Base-by-base conservation (phyloP, 1,140 invertebrate species). In the Drosophila saltans region DNA sequence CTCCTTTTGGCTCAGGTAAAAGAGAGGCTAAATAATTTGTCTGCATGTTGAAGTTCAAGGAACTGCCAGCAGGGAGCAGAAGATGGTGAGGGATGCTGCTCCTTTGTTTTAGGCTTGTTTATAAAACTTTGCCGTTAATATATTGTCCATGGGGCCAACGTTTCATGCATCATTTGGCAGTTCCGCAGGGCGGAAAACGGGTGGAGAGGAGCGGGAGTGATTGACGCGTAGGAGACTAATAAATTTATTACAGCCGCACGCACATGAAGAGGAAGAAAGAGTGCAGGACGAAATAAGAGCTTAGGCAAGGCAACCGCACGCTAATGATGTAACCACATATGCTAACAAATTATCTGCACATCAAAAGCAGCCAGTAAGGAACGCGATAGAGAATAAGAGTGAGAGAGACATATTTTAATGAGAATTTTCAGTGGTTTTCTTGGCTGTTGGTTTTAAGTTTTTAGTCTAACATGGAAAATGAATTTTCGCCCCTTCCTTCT, bases 281-380 rank as follows among this genome's bases (percentile, higher is more conserved):
- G 16, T 2, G 60, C 16, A 36, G 24, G 48, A 7, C 6, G 16
- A 11, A 16, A 16, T 16, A 16, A 16, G 16, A 28, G 16, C 33
- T 36, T 36, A n/a, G 52, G 26, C 36, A 43, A 45, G 61, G 52
- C 56, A 65, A 60, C 70, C 72, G 74, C 83, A 83, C 80, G 83
- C 83, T 86, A 86, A 86, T 86, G 83, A 86, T 86, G 83, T 88
- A 82, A 86, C 83, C 83, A 86, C 83, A 88, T 86, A 88, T 82
- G 83, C 84, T 74, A 80, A 74, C 86, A 88, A 83, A 88, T 88
- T 88, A 88, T 75, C 83, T 83, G 40, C 76, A 78, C 83, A 88
- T 88, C 80, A 88, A 82, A 59, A 57, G 55, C 55, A 40, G 65
- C 9, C 39, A 55, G 16, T 45, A 65, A 21, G 24, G 10, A 8